Evolutionary conservation across 1,140 invertebrate genomes (phyloP).

Genomic region (Sycobia sp.): DNA sequence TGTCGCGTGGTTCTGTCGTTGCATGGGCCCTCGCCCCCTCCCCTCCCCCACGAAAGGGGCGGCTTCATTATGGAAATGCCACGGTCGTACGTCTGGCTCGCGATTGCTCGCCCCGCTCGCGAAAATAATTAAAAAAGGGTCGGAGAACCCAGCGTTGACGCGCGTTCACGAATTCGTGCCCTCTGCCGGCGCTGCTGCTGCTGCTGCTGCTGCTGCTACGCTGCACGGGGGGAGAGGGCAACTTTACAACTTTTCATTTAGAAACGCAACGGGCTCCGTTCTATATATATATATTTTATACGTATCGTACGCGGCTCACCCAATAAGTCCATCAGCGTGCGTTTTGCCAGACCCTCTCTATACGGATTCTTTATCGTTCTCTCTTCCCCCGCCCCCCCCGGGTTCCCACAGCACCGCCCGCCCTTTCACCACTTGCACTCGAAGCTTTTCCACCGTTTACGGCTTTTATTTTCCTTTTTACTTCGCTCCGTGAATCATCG

Average conservation of each 20-base stretch:
- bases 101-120: neutral
- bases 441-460: constrained; percentile 17
- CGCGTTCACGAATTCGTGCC: no score
- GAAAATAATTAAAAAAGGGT: constrained; percentile 15
- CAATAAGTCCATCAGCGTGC: constrained; percentile 8
- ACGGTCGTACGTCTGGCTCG: constrained; percentile 16
- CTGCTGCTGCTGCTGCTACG: no score
- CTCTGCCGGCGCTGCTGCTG: no score
- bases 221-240: neutral
- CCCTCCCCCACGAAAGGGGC: neutral
- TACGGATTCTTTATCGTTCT: no score
- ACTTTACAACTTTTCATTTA: constrained; percentile 13
- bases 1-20: neutral
- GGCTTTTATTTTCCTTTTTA: constrained; percentile 28
- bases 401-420: no score
- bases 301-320: neutral
- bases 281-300: neutral
- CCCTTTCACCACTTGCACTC: constrained; percentile 23
- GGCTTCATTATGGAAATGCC: constrained; percentile 28
- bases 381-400: no score
- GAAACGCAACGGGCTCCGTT: no score
- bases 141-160: no score
- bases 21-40: neutral
- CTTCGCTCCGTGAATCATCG: constrained; percentile 13
- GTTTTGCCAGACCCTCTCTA: no score